Conservation (phyloP, 2,888 invertebrate genomes). For the Eristalis arbustorum region DNA sequence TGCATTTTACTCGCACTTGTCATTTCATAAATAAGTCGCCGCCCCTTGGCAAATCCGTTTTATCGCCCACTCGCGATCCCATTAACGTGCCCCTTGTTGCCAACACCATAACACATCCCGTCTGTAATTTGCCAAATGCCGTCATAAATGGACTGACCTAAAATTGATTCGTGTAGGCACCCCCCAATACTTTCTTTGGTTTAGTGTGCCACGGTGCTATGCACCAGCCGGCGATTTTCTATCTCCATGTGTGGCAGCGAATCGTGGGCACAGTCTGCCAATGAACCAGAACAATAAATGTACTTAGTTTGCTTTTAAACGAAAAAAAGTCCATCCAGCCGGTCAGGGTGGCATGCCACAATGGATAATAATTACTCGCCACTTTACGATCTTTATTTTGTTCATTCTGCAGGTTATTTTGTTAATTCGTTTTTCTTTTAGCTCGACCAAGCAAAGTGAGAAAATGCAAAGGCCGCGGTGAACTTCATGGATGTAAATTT, state of each 20-base stretch:
- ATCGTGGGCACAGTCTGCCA: neutral
- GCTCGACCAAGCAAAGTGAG: neutral
- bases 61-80: neutral
- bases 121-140: neutral
- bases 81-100: neutral
- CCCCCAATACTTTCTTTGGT: neutral
- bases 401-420: neutral
- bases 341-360: neutral
- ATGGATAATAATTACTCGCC: neutral
- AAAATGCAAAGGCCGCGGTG: neutral
- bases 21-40: neutral
- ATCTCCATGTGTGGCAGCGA: neutral
- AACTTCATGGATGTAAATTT: neutral
- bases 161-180: neutral
- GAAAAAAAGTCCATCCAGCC: no score
- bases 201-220: neutral
- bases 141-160: neutral
- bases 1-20: neutral
- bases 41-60: neutral
- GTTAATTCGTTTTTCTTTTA: neutral
- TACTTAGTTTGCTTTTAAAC: neutral
- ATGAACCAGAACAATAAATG: conserved; percentile 7
- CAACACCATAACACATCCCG: neutral
- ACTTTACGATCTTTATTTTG: neutral
- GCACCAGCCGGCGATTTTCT: neutral